Evolutionary conservation across 2,113 vertebrate genomes (phyloP), one percentile per base, ranked within the genome.

Genomic region (Nansenia antarctica): DNA sequence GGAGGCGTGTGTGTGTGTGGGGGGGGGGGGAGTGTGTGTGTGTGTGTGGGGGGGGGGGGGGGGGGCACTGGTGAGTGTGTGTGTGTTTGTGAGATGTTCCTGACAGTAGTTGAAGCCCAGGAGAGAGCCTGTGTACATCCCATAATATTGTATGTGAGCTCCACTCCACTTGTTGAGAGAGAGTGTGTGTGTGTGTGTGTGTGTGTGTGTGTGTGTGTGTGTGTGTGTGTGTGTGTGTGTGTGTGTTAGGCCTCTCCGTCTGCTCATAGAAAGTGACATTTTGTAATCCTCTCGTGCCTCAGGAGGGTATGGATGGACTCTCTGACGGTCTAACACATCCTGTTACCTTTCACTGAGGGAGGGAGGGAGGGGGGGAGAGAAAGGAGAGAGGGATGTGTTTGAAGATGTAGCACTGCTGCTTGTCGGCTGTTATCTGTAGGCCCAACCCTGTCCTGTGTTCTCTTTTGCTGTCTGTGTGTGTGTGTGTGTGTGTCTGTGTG

Each of bases 271-370:
- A 81, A 83, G 75, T 85, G 86, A 84, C 79, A 85, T 84, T 67
- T 60, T 76, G 65, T 85, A 86, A 86, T 88, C 81, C 82, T 72
- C 67, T 64, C 70, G 69, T 75, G 77, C 73, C 77, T 81, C 78
- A 68, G 47, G 35, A 42, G 76, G 78, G 78, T 85, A 82, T 83
- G 69, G 84, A 85, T 66, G 83, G 62, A 65, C 76, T 81, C 77
- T 73, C 62, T 66, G 54, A 52, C 54, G 49, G 75, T 73, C 70
- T 70, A 66, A 76, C 11, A 65, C 31, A 29, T 45, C 58, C 62
- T 71, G 65, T 79, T 85, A 73, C 57, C 30, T 77, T 79, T 75
- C 62, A 74, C 35, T 1, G 9, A 52, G 67, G n/a, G 22, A 49
- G n/a, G 52, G 35, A 61, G 24, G 15, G 71, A 39, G 24, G 61